Conservation (phyloP, 2,113 vertebrate genomes). For the Ceratotherium simum region DNA sequence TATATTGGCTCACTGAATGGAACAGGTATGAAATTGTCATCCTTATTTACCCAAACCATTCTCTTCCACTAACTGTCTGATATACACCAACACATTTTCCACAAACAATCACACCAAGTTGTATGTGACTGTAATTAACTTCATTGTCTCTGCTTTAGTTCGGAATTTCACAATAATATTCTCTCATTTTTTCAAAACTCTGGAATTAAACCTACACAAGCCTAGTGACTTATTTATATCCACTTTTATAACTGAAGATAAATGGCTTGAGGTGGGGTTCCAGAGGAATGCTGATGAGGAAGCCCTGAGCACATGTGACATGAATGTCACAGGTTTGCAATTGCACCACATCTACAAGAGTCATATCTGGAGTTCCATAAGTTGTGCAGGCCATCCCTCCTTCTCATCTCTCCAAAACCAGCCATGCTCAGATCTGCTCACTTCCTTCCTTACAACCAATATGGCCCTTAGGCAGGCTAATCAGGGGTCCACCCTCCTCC, state of each 20-base stretch:
- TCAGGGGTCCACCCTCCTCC: not conserved
- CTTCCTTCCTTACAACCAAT: not conserved
- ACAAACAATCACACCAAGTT: not conserved
- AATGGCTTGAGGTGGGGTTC: not conserved
- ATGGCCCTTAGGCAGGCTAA: not conserved
- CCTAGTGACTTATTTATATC: not conserved
- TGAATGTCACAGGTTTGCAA: not conserved
- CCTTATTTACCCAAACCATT: not conserved
- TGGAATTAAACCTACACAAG: not conserved
- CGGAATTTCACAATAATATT: not conserved
- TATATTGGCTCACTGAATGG: not conserved
- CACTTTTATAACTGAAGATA: not conserved
- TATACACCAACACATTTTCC: not conserved
- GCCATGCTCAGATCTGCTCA: not conserved
- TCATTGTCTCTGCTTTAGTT: not conserved
- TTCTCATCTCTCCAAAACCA: not conserved
- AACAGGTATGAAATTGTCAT: not conserved
- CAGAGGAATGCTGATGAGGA: not conserved
- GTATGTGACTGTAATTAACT: not conserved
- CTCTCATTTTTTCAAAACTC: not conserved
- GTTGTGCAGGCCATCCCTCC: accelerated
- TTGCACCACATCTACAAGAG: not conserved
- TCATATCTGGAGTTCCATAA: not conserved
- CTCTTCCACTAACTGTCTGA: not conserved
- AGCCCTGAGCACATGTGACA: not conserved